These are phyloP conservation scores for Lepidocyrtoides sp. DNA, from an alignment of 2,888 invertebrate species.

Conservation along the genomic window DNA sequence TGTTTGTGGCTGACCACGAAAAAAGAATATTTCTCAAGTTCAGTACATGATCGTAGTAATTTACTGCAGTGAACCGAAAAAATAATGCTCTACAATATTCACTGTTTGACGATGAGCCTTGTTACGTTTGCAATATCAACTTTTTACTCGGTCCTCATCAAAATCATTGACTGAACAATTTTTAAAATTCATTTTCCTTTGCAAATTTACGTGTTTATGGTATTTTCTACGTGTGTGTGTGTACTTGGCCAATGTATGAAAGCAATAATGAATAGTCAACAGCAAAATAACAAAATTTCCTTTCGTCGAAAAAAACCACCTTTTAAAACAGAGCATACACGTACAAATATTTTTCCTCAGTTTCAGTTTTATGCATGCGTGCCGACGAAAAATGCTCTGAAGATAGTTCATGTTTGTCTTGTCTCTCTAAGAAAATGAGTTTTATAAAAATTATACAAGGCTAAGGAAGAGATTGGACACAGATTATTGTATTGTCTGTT, in stretches of 20 bases:
- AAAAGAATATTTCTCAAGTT: not conserved
- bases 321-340: not conserved
- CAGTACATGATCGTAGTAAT: constrained; percentile 38
- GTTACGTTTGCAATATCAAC: too few species aligned
- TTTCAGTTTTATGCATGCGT: not conserved
- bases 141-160: too few species aligned
- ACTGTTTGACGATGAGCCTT: constrained; percentile 14
- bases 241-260: not conserved
- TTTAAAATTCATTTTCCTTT: not conserved
- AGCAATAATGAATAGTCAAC: not conserved
- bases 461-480: not conserved
- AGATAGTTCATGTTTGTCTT: too few species aligned
- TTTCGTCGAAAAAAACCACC: not conserved
- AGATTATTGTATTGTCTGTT: not conserved
- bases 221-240: not conserved
- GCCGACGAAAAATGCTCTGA: too few species aligned
- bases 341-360: too few species aligned
- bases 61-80: constrained; percentile 66
- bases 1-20: constrained; percentile 61
- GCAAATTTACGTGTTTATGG: too few species aligned
- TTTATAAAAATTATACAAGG: not conserved
- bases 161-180: not conserved
- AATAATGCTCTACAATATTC: constrained; percentile 1
- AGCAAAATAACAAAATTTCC: not conserved
- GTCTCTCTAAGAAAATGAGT: too few species aligned